Base-by-base conservation (phyloP, 2,888 invertebrate genomes). In the Alentia gelatinosa region DNA sequence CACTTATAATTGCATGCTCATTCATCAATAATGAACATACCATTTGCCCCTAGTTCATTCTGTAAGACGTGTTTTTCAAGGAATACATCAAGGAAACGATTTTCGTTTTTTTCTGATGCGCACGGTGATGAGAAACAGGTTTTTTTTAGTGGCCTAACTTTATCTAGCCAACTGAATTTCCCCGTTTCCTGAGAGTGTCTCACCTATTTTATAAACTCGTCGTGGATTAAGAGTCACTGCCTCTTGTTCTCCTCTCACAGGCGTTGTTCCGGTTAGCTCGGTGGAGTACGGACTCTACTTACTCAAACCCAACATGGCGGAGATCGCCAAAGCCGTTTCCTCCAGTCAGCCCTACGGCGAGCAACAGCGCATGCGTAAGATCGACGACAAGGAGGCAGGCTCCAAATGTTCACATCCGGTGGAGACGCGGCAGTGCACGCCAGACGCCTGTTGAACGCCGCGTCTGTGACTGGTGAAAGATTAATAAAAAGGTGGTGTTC, bases 261-360 rank as follows among this genome's bases (percentile, higher is more conserved):
- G 90, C 12, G 35, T 30, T 5, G 39, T 90, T 5, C 47, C 74
- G 9, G 86, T 90, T 12, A 74, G 39, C 19, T 90, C 90, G 0
- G 56, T 90, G 15, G 90, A 90, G 84, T 90, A 56, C 39, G 90
- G 90, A 1, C 90, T 90, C 37, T 90, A 40, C 84, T 15, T 84
- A 26, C 50, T 90, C 0, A 84, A 56, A 40, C 84, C 86, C 4
- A 15, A 86, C 56, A 37, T 37, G n/a, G 42, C 79, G 19, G 39
- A 42, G 0, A 90, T 90, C 37, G 33, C 35, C n/a, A 37, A 50
- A 12, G 89, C 26, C 0, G 37, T 89, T 12, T 15, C n/a, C 35
- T 63, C 89, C 35, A 56, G 1, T 9, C 75, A 23, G 50, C 35
- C 47, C 3, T 47, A 50, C 30, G 90, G 75, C 5, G 90, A 75